Evolutionary conservation across 1,140 invertebrate genomes (phyloP).

Genomic region (Melitaea cinxia): DNA sequence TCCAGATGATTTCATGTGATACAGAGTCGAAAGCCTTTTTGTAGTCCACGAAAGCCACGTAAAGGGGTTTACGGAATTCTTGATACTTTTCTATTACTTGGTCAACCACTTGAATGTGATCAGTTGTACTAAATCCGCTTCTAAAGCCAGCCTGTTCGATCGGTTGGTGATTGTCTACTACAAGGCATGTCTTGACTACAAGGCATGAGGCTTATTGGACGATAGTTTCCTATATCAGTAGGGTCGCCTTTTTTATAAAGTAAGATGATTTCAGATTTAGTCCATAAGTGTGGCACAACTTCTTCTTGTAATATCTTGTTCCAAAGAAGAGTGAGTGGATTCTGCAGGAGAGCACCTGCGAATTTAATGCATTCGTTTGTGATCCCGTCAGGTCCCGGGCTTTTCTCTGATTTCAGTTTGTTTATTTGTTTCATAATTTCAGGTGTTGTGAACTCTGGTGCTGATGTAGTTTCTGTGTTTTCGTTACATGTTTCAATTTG

Average conservation of each 20-base stretch:
- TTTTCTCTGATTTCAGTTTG: conserved; percentile 31
- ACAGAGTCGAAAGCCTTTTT: too few relatives aligned
- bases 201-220: conserved; percentile 54
- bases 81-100: too few relatives aligned
- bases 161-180: not conserved
- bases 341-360: conserved; percentile 21
- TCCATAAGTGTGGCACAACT: conserved; percentile 44
- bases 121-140: too few relatives aligned
- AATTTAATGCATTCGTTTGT: conserved; percentile 32
- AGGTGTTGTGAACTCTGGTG: conserved; percentile 13
- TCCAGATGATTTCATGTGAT: too few relatives aligned
- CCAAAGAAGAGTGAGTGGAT: conserved; percentile 28
- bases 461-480: not conserved
- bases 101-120: too few relatives aligned
- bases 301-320: conserved; percentile 45
- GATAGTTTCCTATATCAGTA: conserved; percentile 48
- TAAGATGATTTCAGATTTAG: conserved; percentile 47
- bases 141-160: too few relatives aligned
- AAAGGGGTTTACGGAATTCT: too few relatives aligned
- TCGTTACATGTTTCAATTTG: not conserved
- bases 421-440: conserved; percentile 32
- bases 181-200: conserved; percentile 51
- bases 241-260: conserved; percentile 56
- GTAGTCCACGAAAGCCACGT: too few relatives aligned
- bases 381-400: conserved; percentile 27